These are phyloP conservation scores for Hypanus sabinus DNA, from an alignment of 2,113 vertebrate species.

Conservation along the genomic window DNA sequence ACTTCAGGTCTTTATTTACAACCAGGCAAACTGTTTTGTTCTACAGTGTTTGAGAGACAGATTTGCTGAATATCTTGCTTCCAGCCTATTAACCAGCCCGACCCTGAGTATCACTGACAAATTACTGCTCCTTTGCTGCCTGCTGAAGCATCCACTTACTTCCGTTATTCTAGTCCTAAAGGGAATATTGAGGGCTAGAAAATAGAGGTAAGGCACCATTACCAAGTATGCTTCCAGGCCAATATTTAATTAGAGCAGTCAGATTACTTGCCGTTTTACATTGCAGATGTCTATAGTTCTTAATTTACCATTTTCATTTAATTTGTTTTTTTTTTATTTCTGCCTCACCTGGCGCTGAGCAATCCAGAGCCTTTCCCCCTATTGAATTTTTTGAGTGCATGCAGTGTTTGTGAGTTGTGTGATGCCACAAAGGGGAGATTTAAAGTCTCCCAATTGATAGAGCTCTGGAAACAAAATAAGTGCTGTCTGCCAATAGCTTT, in stretches of 20 bases:
- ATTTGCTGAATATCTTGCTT: neutral
- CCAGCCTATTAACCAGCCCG: no score
- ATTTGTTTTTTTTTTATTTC: neutral
- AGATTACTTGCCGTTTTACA: no score
- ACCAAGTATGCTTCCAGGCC: neutral
- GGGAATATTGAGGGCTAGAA: neutral
- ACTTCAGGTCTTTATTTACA: no score
- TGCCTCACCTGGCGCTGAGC: neutral
- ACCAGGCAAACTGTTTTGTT: neutral
- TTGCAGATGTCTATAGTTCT: neutral
- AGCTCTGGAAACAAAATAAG: neutral
- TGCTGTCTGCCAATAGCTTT: neutral
- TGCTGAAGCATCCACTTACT: neutral
- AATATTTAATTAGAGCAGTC: neutral
- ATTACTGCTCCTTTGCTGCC: neutral
- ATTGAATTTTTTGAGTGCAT: neutral
- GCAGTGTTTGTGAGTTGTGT: neutral
- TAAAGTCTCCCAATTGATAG: neutral
- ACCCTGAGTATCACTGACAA: neutral
- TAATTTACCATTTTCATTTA: neutral
- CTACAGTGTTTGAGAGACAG: neutral
- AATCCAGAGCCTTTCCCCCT: neutral
- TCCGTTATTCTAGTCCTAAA: neutral
- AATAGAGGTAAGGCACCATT: neutral
- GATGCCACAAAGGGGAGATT: neutral